Evolutionary conservation across 1,140 invertebrate species (phyloP), one percentile per base, ranked within the genome.

Genomic region (Drosophila baimaii): DNA sequence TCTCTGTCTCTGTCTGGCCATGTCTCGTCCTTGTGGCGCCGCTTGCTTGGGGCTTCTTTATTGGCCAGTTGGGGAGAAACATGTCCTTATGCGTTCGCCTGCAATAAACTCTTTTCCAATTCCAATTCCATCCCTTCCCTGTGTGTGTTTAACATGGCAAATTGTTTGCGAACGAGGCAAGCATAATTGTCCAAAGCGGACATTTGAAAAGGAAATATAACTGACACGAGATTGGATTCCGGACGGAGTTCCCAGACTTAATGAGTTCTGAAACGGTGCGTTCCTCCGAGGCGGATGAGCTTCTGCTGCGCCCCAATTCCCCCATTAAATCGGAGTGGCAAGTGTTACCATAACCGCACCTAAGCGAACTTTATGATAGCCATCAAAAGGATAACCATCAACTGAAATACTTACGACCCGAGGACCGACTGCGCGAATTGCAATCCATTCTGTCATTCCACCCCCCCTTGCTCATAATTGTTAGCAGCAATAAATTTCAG

Each of bases 21-120:
- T 88, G 79, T 88, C 83, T 88, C 77, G 83, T 33, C 84, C 66
- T 74, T 80, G 68, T 83, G 83, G 83, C 83, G 83, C 83, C 83
- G 56, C 47, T 65, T 66, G 72, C 70, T 57, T 35, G 66, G 46
- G 83, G 56, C 79, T 88, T 76, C 79, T 58, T 72, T 71, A 65
- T 74, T 51, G 44, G 35, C 71, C 37, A 27, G 52, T 37, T 27
- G 49, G 27, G 23, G 49, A n/a, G 7, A 5, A n/a, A n/a, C 7
- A 10, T n/a, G 41, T 31, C 23, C 23, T 19, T n/a, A 43, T 79
- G 76, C 81, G 75, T 69, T 79, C 76, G 66, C 49, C 68, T 77
- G 80, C 81, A 84, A 65, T 73, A 64, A 80, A 68, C 81, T 77
- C 65, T 29, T 44, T 44, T 54, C 21, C 55, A 43, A 37, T 35